phyloP scores from a whole-genome alignment of 2,888 invertebrate genomes.

The Drosophila quinaria region DNA sequence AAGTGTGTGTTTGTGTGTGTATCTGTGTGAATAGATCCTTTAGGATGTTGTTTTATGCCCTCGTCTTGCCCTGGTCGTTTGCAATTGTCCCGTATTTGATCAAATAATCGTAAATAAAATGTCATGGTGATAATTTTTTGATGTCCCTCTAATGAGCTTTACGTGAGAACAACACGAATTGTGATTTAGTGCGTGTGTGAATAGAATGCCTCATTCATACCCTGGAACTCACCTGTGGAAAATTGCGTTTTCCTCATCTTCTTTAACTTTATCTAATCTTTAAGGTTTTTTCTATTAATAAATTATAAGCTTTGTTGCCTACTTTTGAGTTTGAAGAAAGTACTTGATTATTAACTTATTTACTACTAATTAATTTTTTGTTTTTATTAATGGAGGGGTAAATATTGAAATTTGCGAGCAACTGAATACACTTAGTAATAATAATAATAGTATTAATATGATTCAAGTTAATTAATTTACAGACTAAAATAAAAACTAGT shows the following conservation, averaged over 20 bases:
- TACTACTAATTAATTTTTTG: no score
- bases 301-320: not conserved
- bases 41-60: slow-evolving; percentile 28
- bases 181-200: slow-evolving; percentile 62
- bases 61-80: slow-evolving; percentile 8
- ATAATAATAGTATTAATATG: not conserved
- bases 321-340: no score
- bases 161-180: slow-evolving; percentile 72
- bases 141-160: slow-evolving; percentile 72
- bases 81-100: slow-evolving; percentile 60
- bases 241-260: not conserved
- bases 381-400: no score
- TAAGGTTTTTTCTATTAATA: not conserved
- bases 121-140: slow-evolving; percentile 75
- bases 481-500: not conserved
- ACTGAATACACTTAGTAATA: not conserved
- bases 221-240: not conserved
- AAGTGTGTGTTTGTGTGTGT: slow-evolving; percentile 16
- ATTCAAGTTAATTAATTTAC: not conserved
- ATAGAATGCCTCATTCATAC: slow-evolving; percentile 7
- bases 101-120: slow-evolving; percentile 79
- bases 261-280: not conserved
- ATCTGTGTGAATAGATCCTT: slow-evolving; percentile 38
- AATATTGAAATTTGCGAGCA: no score
- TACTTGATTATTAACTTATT: no score